Percentiles rank a stretch among this genome's conserved stretches.
Evolutionary conservation across 2,113 vertebrate species (phyloP).

Genomic region (Electrona antarctica): DNA sequence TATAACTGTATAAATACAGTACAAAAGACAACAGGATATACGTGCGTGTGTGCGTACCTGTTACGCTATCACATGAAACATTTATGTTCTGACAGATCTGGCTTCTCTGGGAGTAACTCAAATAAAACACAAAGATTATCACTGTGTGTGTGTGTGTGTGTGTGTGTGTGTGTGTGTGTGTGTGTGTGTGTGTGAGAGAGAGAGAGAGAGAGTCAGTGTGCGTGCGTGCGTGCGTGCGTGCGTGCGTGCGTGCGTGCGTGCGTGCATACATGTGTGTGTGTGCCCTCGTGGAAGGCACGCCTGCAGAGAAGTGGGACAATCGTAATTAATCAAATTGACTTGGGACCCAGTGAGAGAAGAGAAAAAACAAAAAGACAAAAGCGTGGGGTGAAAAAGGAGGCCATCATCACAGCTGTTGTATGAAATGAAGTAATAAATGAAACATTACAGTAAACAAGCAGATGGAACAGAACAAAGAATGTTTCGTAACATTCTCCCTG

Average conservation of each 20-base stretch:
- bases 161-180: slow-evolving; percentile 9
- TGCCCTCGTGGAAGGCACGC: not conserved
- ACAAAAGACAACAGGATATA: slow-evolving; percentile 1
- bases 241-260: not conserved
- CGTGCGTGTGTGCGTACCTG: not conserved
- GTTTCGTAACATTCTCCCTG: not conserved
- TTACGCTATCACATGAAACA: slow-evolving; percentile 18
- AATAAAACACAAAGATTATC: slow-evolving; percentile 31
- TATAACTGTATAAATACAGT: not conserved
- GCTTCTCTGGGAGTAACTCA: not conserved
- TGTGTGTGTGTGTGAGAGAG: not conserved
- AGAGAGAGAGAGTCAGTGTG: not conserved
- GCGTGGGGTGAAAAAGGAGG: slow-evolving; percentile 35
- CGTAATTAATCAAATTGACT: slow-evolving; percentile 50
- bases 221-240: slow-evolving; percentile 4
- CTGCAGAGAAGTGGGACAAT: slow-evolving; percentile 45
- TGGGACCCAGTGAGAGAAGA: slow-evolving; percentile 34
- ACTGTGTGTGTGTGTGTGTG: slow-evolving; percentile 21
- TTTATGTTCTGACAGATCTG: slow-evolving; percentile 21
- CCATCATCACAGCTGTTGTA: slow-evolving; percentile 39
- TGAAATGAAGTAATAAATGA: slow-evolving; percentile 30
- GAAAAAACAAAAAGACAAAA: slow-evolving; percentile 14
- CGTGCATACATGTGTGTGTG: not conserved
- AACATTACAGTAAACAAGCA: slow-evolving; percentile 27
- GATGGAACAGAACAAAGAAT: not conserved